Conservation (phyloP, 2,888 invertebrate genomes). For the Temnothorax rugatulus region DNA sequence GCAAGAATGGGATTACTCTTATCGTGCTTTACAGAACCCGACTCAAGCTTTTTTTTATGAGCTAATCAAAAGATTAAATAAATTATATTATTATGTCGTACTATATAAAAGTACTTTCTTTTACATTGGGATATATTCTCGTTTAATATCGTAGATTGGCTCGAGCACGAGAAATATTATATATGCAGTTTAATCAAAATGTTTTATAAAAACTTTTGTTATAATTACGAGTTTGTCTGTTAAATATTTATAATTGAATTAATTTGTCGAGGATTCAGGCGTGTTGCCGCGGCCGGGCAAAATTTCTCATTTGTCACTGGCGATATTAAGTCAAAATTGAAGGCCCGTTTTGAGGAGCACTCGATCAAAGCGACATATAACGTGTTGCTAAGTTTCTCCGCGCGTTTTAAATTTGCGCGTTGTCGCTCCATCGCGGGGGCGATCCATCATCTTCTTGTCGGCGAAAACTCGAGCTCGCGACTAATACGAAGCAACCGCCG, state of each 20-base stretch:
- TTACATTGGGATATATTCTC: not conserved
- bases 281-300: not conserved
- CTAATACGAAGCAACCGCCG: conserved; percentile 46
- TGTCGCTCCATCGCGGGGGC: conserved; percentile 37
- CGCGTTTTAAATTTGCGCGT: conserved; percentile 50
- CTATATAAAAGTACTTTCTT: conserved; percentile 1
- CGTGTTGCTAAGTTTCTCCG: conserved; percentile 44
- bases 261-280: conserved; percentile 1
- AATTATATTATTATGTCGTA: not conserved
- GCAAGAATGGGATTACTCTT: not conserved
- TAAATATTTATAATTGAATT: conserved; percentile 20
- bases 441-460: conserved; percentile 55
- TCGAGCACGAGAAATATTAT: not conserved
- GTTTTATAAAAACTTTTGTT: not conserved
- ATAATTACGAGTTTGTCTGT: not conserved
- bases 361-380: conserved; percentile 49
- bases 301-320: conserved; percentile 43
- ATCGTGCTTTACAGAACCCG: not conserved
- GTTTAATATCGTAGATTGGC: not conserved
- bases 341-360: conserved; percentile 35
- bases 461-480: conserved; percentile 41
- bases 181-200: not conserved
- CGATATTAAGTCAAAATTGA: conserved; percentile 46
- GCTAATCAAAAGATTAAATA: not conserved
- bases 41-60: not conserved